Conservation (phyloP, 2,113 vertebrate species). For the Engraulis encrasicolus region DNA sequence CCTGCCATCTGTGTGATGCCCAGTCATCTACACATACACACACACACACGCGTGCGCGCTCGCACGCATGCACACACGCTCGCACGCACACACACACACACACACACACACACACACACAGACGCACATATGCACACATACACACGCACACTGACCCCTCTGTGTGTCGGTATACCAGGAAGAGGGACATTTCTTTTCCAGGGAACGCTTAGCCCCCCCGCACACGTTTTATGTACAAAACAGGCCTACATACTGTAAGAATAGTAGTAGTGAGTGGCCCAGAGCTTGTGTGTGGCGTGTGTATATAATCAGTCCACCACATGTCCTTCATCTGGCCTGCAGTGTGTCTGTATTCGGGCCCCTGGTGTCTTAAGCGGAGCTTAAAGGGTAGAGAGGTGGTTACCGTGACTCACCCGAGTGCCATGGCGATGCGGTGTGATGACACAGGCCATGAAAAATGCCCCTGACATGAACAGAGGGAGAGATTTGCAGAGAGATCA, state of each 20-base stretch:
- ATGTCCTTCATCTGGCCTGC: conserved; percentile 33
- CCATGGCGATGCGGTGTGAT: conserved; percentile 44
- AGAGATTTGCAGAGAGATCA: conserved; percentile 22
- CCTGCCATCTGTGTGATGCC: conserved; percentile 3
- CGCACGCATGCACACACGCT: background rate
- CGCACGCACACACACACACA: background rate
- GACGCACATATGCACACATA: background rate
- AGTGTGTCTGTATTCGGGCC: conserved; percentile 37
- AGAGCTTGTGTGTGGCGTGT: conserved; percentile 1
- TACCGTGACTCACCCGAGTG: conserved; percentile 44
- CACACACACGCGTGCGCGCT: conserved; percentile 5
- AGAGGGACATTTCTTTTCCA: conserved; percentile 47
- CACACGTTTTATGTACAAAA: conserved; percentile 34
- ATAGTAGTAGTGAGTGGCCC: conserved; percentile 40
- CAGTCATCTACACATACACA: too few relatives aligned
- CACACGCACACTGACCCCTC: conserved; percentile 30
- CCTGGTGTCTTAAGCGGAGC: conserved; percentile 22
- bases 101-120: background rate
- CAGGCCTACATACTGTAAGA: conserved; percentile 40
- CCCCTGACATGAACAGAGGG: conserved; percentile 28
- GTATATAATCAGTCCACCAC: conserved; percentile 27
- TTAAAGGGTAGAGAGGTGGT: conserved; percentile 29
- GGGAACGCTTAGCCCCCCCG: conserved; percentile 32
- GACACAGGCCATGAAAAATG: conserved; percentile 43
- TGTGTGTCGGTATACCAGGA: conserved; percentile 45